Evolutionary conservation across 2,797 vertebrate genomes (phyloP).

Genomic region (Microtus californicus): DNA sequence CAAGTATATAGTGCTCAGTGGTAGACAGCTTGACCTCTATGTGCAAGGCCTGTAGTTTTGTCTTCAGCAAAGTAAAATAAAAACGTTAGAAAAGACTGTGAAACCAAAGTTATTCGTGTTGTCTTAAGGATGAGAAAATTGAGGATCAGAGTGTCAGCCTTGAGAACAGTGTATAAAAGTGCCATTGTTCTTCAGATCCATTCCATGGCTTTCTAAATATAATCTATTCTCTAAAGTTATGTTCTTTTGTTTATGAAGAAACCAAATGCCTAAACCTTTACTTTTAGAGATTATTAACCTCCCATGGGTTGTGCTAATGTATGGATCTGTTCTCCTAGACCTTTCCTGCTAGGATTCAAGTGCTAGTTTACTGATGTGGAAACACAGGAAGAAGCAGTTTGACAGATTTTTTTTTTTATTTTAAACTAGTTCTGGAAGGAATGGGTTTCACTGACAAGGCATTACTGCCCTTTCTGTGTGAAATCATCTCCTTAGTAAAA

Average conservation of each 20-base stretch:
- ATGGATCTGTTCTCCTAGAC: slow-evolving; percentile 66
- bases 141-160: not conserved
- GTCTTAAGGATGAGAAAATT: slow-evolving; percentile 3
- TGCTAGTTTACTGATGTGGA: slow-evolving; percentile 81
- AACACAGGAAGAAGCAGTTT: slow-evolving; percentile 58
- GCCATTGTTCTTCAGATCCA: not conserved
- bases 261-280: not conserved
- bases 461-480: slow-evolving; percentile 59
- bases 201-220: not conserved
- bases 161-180: not conserved
- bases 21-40: not conserved
- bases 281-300: not conserved
- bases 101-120: not conserved
- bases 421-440: slow-evolving; percentile 79
- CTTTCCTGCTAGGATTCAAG: slow-evolving; percentile 75
- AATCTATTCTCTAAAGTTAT: not conserved
- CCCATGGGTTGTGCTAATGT: not conserved
- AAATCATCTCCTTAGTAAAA: not conserved
- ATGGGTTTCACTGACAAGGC: slow-evolving; percentile 63
- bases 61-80: not conserved
- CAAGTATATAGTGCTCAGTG: not conserved
- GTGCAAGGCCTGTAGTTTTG: not conserved
- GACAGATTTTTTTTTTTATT: slow-evolving; percentile 56
- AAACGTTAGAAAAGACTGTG: not conserved
- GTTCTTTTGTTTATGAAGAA: not conserved